Percentiles rank a stretch among this genome's conserved stretches.
These are phyloP conservation scores for Octopus sinensis DNA, from an alignment of 1,140 invertebrate species.

Conservation along the genomic window DNA sequence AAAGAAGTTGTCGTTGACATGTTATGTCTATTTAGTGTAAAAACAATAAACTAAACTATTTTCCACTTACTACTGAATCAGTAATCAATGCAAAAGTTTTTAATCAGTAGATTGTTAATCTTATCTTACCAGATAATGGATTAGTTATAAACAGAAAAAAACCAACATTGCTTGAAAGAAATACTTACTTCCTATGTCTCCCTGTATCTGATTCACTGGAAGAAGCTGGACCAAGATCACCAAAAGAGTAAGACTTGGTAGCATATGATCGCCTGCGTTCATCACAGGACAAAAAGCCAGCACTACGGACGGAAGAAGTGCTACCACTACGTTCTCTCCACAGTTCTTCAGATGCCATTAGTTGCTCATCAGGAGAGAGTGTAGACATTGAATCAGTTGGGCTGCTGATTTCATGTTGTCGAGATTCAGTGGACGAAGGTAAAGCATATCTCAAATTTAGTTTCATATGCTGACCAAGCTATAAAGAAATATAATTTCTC, in stretches of 20 bases:
- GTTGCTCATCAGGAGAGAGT: constrained; percentile 33
- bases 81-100: no score
- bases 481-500: not conserved
- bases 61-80: no score
- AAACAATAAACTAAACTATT: no score
- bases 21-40: no score
- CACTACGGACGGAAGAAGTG: constrained; percentile 31
- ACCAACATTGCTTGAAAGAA: no score
- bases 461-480: constrained; percentile 39
- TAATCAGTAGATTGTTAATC: no score
- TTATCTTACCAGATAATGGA: no score
- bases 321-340: constrained; percentile 36
- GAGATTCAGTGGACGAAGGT: constrained; percentile 22
- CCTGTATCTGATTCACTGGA: constrained; percentile 36
- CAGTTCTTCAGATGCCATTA: constrained; percentile 33
- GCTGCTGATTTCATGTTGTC: constrained; percentile 23
- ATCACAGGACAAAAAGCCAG: constrained; percentile 18
- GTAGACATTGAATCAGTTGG: constrained; percentile 23
- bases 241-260: constrained; percentile 40
- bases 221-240: constrained; percentile 31
- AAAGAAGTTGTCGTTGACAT: no score
- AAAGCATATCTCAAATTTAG: constrained; percentile 35
- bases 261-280: constrained; percentile 32
- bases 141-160: no score
- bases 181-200: constrained; percentile 20